Base-by-base conservation (phyloP, 64 coral and sea anemone species). In the Stylophora pistillata region DNA sequence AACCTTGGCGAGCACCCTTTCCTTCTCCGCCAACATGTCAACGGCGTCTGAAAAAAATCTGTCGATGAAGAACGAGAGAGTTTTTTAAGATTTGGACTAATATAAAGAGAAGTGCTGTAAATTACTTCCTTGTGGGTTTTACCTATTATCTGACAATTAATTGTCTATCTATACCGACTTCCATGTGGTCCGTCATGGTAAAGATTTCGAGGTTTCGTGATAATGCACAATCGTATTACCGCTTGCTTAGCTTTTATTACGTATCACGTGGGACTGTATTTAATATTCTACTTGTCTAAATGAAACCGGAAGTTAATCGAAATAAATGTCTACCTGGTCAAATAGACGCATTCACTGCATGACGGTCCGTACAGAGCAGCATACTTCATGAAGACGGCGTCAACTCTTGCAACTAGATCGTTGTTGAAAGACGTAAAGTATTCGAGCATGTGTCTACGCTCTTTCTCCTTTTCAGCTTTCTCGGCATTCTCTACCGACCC, bases 321-420 rank as follows among this genome's bases (percentile, higher is more conserved):
- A 76, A 76, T 9, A 6, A 1, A 5, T 21, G 9, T n/a, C 27
- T 86, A 86, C 90, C 79, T 86, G 82, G 86, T 92, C 13, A 92
- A 73, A 86, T 86, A 65, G 15, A 92, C 82, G 25, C 90, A 92
- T 15, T 82, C 90, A 1, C 20, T n/a, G 70, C 90, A 92, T 15
- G 90, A 86, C 10, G 90, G 72, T 25, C 90, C 90, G 64, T 92
- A 95, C 86, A 91, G 26, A 21, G 81, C 63, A 57, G 95, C 95
- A 29, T 77, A 96, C 71, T 90, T 96, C 95, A 96, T 96, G 78
- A 96, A 96, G 61, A 96, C 89, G 72, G 79, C 86, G 72, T 96
- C 85, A 28, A 96, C 95, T 12, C 91, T 81, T 82, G 74, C 88
- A 31, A 96, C 87, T 9, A 96, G 81, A 23, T 96, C 87, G 31